phyloP scores from a whole-genome alignment of 2,113 vertebrate species.

The Paratilapia polleni region DNA sequence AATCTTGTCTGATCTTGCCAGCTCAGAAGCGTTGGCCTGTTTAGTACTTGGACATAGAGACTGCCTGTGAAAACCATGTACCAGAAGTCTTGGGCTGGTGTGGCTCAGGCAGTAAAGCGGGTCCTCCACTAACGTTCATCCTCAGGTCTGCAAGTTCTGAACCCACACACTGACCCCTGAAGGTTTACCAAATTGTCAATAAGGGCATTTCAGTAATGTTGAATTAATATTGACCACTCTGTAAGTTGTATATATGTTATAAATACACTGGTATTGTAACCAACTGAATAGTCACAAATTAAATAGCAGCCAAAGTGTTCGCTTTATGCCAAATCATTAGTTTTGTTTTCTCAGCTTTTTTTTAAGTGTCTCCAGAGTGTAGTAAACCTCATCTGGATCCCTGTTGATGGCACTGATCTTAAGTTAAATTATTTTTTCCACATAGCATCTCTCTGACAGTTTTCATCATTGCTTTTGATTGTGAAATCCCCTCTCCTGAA shows the following conservation, averaged over 20 bases:
- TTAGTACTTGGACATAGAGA: background rate
- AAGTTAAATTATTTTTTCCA: background rate
- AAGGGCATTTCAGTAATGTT: background rate
- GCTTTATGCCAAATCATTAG: background rate
- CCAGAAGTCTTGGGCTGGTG: background rate
- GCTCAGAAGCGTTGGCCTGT: background rate
- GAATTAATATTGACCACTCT: background rate
- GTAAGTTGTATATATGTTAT: background rate
- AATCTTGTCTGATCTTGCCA: background rate
- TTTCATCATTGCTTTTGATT: slow-evolving; percentile 22
- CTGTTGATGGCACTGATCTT: background rate
- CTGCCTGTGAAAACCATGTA: background rate
- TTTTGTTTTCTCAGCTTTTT: slow-evolving; percentile 28
- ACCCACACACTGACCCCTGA: background rate
- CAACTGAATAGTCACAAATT: background rate
- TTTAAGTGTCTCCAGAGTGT: slow-evolving; percentile 13
- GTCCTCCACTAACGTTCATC: background rate
- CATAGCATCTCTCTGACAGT: background rate
- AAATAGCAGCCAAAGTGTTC: background rate
- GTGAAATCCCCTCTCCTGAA: background rate
- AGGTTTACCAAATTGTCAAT: background rate
- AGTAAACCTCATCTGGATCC: background rate
- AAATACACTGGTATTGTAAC: background rate
- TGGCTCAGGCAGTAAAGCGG: background rate
- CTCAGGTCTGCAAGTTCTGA: background rate